A percentile compares a stretch with the other conserved stretches of the same genome.
Evolutionary conservation across 2,113 vertebrate species (phyloP).

Genomic region (Urocitellus parryii): DNA sequence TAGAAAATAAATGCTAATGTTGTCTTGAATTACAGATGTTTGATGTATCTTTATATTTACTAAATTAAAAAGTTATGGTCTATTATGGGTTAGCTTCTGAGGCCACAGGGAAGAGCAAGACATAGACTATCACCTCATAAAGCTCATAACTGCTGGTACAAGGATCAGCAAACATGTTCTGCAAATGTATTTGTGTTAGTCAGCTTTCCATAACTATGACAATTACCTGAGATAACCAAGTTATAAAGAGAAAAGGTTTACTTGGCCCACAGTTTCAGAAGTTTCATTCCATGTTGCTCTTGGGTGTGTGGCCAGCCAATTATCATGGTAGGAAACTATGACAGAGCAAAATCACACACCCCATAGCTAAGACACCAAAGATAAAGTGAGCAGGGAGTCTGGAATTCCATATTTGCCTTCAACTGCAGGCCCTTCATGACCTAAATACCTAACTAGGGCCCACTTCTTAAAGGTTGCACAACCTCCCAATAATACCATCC

Average conservation of each 20-base stretch:
- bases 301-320: neutral
- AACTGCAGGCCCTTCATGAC: neutral
- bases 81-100: neutral
- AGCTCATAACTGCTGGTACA: neutral
- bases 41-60: neutral
- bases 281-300: neutral
- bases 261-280: neutral
- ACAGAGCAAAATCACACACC: neutral
- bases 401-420: neutral
- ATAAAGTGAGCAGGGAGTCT: neutral
- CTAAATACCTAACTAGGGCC: neutral
- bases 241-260: neutral
- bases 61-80: neutral
- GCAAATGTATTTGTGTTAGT: neutral
- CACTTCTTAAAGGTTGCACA: neutral
- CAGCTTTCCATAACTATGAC: neutral
- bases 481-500: neutral
- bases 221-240: neutral
- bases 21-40: slow-evolving; percentile 43
- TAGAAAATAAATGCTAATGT: slow-evolving; percentile 8
- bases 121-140: neutral
- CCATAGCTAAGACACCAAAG: neutral
- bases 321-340: neutral
- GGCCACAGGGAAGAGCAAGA: neutral
- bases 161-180: neutral